These are phyloP conservation scores for Amniataba percoides DNA, from an alignment of 2,797 vertebrate genomes.

Conservation along the genomic window DNA sequence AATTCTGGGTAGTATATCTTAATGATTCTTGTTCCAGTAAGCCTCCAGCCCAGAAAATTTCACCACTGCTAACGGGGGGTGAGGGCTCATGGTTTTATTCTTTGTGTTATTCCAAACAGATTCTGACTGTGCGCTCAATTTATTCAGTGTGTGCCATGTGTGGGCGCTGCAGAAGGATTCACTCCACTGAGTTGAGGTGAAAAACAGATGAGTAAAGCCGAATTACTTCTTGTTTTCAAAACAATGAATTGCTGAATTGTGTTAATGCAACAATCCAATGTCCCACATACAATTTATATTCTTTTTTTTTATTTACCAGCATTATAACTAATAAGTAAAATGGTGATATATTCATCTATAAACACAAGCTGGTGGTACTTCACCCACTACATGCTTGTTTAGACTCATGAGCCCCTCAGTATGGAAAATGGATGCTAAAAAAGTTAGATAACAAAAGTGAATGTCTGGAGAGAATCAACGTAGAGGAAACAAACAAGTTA, in stretches of 20 bases:
- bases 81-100: slow-evolving; percentile 17
- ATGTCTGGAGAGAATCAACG: too few relatives aligned
- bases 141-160: neutral
- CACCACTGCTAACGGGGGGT: slow-evolving; percentile 1
- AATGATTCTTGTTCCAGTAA: slow-evolving; percentile 45
- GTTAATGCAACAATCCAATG: neutral
- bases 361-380: neutral
- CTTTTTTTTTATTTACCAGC: neutral
- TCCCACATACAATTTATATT: neutral
- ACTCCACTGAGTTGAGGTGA: neutral
- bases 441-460: neutral
- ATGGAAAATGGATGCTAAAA: neutral
- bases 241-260: neutral
- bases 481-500: too few relatives aligned
- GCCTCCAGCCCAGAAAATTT: slow-evolving; percentile 16
- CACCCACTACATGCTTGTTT: neutral
- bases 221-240: neutral
- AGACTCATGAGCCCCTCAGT: neutral
- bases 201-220: neutral
- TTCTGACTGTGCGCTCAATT: slow-evolving; percentile 11
- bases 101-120: neutral
- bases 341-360: neutral
- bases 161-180: neutral
- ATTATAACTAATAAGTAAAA: neutral
- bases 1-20: slow-evolving; percentile 42